Evolutionary conservation across 2,888 invertebrate genomes (phyloP).

Genomic region (Hypena proboscidalis): DNA sequence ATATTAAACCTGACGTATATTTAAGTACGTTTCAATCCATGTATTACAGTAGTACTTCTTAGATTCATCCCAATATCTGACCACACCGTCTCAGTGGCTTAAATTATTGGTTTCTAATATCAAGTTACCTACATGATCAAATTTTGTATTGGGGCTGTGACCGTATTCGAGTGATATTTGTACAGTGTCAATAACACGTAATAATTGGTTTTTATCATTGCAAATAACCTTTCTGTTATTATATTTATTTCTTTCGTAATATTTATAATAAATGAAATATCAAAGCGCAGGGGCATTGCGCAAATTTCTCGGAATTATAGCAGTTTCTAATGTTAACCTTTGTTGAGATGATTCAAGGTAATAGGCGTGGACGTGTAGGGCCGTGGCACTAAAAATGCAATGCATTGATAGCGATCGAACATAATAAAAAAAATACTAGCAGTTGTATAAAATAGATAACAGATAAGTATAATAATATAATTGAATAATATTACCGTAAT

Average conservation of each 20-base stretch:
- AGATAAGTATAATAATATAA: too few relatives aligned
- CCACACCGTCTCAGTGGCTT: neutral
- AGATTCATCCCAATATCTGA: too few relatives aligned
- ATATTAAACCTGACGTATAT: too few relatives aligned
- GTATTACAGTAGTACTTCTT: too few relatives aligned
- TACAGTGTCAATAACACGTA: constrained; percentile 3
- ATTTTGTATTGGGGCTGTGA: too few relatives aligned
- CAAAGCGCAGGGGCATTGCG: constrained; percentile 35
- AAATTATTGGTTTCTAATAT: neutral
- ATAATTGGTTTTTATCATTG: constrained; percentile 6
- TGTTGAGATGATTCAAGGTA: constrained; percentile 27
- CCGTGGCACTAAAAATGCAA: neutral
- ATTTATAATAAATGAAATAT: constrained; percentile 25
- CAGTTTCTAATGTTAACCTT: constrained; percentile 37
- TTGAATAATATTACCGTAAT: too few relatives aligned
- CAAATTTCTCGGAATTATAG: constrained; percentile 28
- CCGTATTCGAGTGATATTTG: neutral
- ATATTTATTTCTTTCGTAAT: constrained; percentile 37
- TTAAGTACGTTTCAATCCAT: too few relatives aligned
- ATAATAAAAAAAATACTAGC: too few relatives aligned
- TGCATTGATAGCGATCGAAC: too few relatives aligned
- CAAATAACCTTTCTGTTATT: constrained; percentile 21
- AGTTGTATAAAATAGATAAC: too few relatives aligned
- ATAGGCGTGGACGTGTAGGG: neutral
- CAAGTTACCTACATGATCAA: too few relatives aligned